Conservation (phyloP, 1,140 invertebrate genomes). For the Heterodera schachtii region DNA sequence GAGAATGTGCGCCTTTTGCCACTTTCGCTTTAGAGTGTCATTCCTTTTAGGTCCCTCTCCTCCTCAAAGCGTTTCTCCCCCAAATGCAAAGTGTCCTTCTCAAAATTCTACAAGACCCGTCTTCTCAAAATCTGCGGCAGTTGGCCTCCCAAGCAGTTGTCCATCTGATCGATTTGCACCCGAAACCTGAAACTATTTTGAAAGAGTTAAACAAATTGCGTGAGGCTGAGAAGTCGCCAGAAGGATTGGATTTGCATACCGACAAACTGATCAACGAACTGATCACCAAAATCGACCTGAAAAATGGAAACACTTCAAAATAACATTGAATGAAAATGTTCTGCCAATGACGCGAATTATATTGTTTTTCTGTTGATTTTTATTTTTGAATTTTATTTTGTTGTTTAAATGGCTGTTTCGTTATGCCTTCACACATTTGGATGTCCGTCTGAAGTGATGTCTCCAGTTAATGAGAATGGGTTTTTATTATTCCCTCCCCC, state of each 20-base stretch:
- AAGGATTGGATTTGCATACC: slow-evolving; percentile 15
- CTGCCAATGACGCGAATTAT: not conserved
- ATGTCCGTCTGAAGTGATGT: no score
- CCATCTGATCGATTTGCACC: slow-evolving; percentile 37
- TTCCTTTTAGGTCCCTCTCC: slow-evolving; percentile 76
- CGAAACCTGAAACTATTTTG: slow-evolving; percentile 54
- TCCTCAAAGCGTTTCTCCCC: slow-evolving; percentile 94
- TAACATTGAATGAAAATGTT: not conserved
- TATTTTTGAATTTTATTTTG: not conserved
- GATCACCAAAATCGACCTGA: slow-evolving; percentile 6
- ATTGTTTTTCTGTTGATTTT: slow-evolving; percentile 3
- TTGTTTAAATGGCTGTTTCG: not conserved
- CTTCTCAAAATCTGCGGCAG: slow-evolving; percentile 43
- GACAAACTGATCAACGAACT: slow-evolving; percentile 28
- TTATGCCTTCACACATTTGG: not conserved
- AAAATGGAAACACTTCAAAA: not conserved
- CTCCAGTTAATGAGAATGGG: no score
- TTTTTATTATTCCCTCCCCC: no score
- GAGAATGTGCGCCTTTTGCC: slow-evolving; percentile 73
- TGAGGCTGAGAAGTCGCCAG: not conserved
- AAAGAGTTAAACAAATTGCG: slow-evolving; percentile 52
- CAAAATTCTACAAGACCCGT: slow-evolving; percentile 55
- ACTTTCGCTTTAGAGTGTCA: not conserved
- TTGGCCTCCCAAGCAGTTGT: slow-evolving; percentile 42
- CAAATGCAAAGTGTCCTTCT: slow-evolving; percentile 97